Evolutionary conservation across 2,797 vertebrate species (phyloP), one percentile per base, ranked within the genome.

Genomic region (Lepidocolaptes lacrymiger): DNA sequence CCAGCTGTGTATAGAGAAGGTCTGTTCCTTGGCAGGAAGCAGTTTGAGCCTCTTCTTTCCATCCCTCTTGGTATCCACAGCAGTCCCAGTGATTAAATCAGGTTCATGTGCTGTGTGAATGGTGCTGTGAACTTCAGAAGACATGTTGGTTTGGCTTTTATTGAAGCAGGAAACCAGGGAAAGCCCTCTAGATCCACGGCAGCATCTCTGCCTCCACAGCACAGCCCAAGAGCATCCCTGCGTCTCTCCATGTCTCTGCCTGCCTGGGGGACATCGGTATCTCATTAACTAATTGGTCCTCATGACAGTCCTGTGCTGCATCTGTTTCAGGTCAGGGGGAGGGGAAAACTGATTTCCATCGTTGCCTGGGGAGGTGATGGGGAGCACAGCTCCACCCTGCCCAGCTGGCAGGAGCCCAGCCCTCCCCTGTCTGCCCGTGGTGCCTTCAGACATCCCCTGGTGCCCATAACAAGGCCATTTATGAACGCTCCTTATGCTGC

Each of bases 181-280:
- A 80, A 91, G 20, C 24, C 43, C 14, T 64, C 14, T 39, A 77
- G 64, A 64, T 12, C 56, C 46, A 10, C 3, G 13, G 10, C 27
- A 22, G 27, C 6, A 3, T 18, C 49, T 20, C 67, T 74, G 30
- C 46, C n/a, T 61, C 48, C 81, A 24, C 2, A 49, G 20, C 48
- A n/a, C 9, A 72, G 32, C 0, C 0, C 46, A 67, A 69, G 27
- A 0, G 0, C 49, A 74, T n/a, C 77, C 63, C 51, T 61, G 48
- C 1, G 4, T 59, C 1, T 0, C 30, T 73, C 67, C 7, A 0
- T 26, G 26, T 61, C 39, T 37, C 76, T 92, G 32, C 51, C 46
- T 77, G 85, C 72, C 51, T 14, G 20, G 18, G 30, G 72, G 56
- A 54, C 5, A 36, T 28, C 0, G 10, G 22, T 41, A 63, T 71